Evolutionary conservation across 2,797 vertebrate genomes (phyloP).

Genomic region (Chrosomus eos): DNA sequence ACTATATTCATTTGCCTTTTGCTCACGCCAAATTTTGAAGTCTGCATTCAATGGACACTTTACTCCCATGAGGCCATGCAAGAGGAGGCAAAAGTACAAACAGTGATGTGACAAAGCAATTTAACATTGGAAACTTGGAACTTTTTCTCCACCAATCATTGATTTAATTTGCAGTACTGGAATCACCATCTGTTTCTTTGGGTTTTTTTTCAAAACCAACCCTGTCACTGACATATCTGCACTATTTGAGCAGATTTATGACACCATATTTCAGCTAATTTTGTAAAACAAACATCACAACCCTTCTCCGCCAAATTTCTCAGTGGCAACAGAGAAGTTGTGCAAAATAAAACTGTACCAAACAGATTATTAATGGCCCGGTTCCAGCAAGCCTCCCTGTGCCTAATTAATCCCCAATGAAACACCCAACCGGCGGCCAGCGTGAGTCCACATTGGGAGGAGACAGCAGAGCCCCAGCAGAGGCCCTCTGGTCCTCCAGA

Average conservation of each 20-base stretch:
- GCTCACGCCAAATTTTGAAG: neutral
- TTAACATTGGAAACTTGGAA: neutral
- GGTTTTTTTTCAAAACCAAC: neutral
- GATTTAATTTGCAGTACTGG: neutral
- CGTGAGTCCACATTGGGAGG: constrained; percentile 21
- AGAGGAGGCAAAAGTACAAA: neutral
- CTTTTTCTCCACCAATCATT: neutral
- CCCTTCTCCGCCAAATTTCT: neutral
- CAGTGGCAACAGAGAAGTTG: constrained; percentile 26
- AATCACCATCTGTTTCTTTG: neutral
- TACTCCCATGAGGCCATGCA: neutral
- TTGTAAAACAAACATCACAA: constrained; percentile 21
- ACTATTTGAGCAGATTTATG: constrained; percentile 12
- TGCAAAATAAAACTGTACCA: constrained; percentile 23
- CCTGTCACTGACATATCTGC: neutral
- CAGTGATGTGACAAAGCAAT: neutral
- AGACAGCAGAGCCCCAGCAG: constrained; percentile 36
- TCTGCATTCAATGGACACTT: neutral
- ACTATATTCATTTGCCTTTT: neutral
- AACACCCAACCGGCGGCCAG: constrained; percentile 44
- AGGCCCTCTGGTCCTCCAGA: constrained; percentile 58
- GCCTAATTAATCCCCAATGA: constrained; percentile 61
- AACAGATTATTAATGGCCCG: constrained; percentile 29
- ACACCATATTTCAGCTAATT: constrained; percentile 21
- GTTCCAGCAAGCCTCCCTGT: constrained; percentile 35